Evolutionary conservation across 2,797 vertebrate genomes (phyloP).

Genomic region (Dendrocincla tyrannina): DNA sequence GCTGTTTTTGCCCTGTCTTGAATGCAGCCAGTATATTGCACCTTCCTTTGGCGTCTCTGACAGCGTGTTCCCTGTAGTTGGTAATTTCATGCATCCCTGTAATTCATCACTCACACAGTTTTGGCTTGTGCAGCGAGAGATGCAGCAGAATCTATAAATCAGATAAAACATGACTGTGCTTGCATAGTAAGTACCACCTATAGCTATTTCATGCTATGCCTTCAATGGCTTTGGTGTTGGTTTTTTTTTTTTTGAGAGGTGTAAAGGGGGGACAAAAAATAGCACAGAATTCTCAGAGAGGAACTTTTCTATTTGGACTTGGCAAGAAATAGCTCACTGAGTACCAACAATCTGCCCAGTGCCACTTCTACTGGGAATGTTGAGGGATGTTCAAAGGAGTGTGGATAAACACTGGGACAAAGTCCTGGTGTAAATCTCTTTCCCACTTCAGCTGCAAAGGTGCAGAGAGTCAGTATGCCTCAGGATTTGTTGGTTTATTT

Average conservation of each 20-base stretch:
- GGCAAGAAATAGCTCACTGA: background rate
- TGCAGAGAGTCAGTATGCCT: background rate
- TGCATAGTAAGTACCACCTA: background rate
- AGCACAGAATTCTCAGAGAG: background rate
- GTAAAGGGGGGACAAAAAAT: background rate
- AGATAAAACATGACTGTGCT: background rate
- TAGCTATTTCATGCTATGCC: background rate
- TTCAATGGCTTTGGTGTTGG: background rate
- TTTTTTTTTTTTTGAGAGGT: too few relatives aligned
- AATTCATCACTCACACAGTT: background rate
- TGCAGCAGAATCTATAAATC: background rate
- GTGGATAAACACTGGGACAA: background rate
- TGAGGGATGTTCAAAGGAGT: fast-evolving
- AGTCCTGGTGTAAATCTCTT: background rate
- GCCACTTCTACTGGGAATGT: background rate
- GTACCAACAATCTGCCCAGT: background rate
- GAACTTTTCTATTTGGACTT: background rate
- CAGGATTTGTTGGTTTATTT: background rate
- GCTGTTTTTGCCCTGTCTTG: background rate
- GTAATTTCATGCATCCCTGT: background rate
- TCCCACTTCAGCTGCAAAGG: background rate
- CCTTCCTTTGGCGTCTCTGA: background rate
- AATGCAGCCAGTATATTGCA: background rate
- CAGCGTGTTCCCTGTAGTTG: background rate
- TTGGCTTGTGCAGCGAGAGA: background rate